Percentiles rank a stretch among this genome's conserved stretches.
phyloP scores from a whole-genome alignment of 2,113 vertebrate species.

The Picathartes gymnocephalus region DNA sequence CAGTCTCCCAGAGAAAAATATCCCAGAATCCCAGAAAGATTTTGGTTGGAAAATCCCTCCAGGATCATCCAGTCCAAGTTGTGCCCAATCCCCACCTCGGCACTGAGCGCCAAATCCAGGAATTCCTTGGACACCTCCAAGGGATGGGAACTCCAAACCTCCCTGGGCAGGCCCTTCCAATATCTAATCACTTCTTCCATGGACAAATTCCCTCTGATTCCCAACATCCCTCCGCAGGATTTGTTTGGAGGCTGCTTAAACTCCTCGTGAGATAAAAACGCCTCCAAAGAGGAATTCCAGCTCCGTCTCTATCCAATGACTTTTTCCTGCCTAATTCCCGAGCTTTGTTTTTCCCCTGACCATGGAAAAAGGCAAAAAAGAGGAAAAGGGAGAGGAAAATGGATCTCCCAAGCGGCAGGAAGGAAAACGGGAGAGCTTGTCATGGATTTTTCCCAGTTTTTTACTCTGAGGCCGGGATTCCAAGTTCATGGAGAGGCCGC shows the following conservation, averaged over 20 bases:
- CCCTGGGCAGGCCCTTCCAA: neutral
- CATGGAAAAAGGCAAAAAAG: neutral
- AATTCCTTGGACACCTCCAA: neutral
- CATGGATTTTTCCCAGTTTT: conserved; percentile 44
- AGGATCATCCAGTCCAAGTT: rapidly evolving
- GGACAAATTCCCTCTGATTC: neutral
- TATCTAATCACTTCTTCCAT: rapidly evolving
- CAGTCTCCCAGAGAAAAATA: too few relatives aligned
- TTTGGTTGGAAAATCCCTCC: neutral
- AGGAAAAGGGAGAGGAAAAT: neutral
- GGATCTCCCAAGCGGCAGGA: neutral
- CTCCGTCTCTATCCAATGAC: neutral
- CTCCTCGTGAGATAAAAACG: rapidly evolving
- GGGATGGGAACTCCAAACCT: neutral
- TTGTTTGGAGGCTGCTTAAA: neutral
- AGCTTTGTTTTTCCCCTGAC: neutral
- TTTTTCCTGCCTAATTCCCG: neutral
- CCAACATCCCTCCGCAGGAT: neutral
- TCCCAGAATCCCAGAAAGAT: neutral
- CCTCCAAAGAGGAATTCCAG: neutral
- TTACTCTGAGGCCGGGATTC: conserved; percentile 25
- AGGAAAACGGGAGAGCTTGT: neutral
- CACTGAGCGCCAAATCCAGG: neutral
- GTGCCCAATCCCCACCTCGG: rapidly evolving
- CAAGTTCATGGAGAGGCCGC: conserved; percentile 49